Base-by-base conservation (phyloP, 2,797 vertebrate species). In the Rallus crepitans region DNA sequence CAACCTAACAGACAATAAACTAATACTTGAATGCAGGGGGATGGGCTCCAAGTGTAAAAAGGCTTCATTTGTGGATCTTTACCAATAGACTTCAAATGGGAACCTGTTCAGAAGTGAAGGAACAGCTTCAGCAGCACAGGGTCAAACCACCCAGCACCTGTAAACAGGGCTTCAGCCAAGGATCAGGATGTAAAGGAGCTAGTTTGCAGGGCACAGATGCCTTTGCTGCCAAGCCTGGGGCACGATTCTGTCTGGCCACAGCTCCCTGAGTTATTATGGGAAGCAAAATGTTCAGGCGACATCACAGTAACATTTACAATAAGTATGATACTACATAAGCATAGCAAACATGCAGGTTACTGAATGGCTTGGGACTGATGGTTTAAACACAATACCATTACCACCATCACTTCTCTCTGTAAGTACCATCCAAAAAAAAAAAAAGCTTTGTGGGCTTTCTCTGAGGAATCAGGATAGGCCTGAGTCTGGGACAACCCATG, bases 401-500 rank as follows among this genome's bases (percentile, higher is more conserved):
- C 5, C 37, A 45, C 14, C 19, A 27, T 35, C 37, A n/a, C 19
- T 92, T 92, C 79, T 76, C 47, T 70, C 30, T 5, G 0, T 47
- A 61, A 61, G 23, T 31, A 18, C 40, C 14, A 18, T 33, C 8
- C 23, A 60, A 73, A 71, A 15, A 52, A 70, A 53, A 87, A 14
- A 48, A 70, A 55, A 88, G 3, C 12, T 53, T 35, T 75, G 33
- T 23, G 12, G 83, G 2, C 11, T 68, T 72, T 4, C 70, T 72
- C 57, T 60, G 56, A 45, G 48, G 25, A 42, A 73, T 55, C 1
- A 0, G 39, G 57, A 28, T 25, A 65, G 30, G 11, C 3, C 0
- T 0, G 24, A 50, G 17, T 40, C 59, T 45, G 18, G 42, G 48
- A 24, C 48, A 85, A 48, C 9, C 17, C 1, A 0, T 77, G 39